Evolutionary conservation across 2,113 vertebrate genomes (phyloP).

Genomic region (Istiophorus platypterus): DNA sequence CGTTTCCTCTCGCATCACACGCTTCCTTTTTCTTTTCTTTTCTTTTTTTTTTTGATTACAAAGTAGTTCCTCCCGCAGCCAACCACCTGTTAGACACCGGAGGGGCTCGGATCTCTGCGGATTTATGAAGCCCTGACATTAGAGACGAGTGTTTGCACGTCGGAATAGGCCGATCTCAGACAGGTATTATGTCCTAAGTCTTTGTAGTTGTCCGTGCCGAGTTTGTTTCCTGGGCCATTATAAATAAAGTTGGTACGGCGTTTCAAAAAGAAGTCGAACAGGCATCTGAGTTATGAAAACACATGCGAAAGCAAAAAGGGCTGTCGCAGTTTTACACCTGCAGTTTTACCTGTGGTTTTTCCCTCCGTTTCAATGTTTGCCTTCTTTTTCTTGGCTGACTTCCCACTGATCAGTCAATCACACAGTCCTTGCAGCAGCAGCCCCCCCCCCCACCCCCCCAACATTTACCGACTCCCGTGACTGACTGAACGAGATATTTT

Average conservation of each 20-base stretch:
- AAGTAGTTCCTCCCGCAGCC: not conserved
- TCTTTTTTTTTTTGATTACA: too few species aligned
- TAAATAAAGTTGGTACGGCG: not conserved
- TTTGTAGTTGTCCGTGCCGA: not conserved
- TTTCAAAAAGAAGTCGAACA: not conserved
- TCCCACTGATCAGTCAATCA: not conserved
- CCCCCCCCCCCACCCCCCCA: not conserved
- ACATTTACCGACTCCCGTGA: not conserved
- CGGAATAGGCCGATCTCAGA: not conserved
- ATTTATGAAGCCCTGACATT: not conserved
- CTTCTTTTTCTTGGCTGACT: not conserved
- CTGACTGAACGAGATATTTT: not conserved
- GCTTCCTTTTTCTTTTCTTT: too few species aligned
- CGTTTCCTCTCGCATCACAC: not conserved
- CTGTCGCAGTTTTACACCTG: too few species aligned
- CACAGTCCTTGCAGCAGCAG: not conserved
- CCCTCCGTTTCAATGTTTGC: too few species aligned
- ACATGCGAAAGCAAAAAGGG: not conserved
- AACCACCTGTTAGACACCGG: conserved; percentile 27
- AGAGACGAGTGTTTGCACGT: not conserved
- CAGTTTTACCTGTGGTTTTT: too few species aligned
- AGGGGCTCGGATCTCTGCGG: not conserved
- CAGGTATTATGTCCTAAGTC: not conserved
- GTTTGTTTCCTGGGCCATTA: not conserved
- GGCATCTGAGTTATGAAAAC: not conserved